Percentiles rank a stretch among this genome's conserved stretches.
Conservation (phyloP, 2,113 vertebrate genomes). For the Dicerorhinus sumatrensis region DNA sequence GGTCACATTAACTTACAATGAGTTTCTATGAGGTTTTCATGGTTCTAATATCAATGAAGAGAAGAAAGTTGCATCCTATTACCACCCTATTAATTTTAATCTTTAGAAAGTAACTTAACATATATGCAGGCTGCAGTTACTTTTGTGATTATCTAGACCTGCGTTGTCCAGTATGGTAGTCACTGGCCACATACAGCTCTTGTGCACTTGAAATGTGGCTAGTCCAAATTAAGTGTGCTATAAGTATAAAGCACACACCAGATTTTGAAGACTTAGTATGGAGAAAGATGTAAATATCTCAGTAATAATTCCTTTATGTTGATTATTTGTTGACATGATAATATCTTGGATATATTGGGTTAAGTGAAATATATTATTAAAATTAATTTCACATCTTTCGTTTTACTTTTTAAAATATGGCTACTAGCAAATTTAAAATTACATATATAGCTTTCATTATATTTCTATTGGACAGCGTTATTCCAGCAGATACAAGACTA, state of each 20-base stretch:
- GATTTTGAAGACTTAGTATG: background rate
- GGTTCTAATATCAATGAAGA: background rate
- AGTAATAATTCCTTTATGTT: background rate
- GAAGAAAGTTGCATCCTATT: background rate
- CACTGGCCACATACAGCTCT: background rate
- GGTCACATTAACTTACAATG: background rate
- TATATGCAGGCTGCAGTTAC: background rate
- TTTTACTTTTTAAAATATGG: background rate
- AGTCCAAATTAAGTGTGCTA: background rate
- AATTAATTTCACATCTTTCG: background rate
- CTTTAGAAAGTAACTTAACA: background rate
- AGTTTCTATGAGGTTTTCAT: background rate
- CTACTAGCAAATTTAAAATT: background rate
- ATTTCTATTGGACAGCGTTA: background rate
- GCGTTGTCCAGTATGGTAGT: background rate
- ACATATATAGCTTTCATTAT: background rate
- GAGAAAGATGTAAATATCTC: background rate
- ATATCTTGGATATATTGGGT: background rate
- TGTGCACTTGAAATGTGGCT: background rate
- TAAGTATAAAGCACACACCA: background rate
- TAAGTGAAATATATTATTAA: conserved; percentile 3
- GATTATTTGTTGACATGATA: background rate
- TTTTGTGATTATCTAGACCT: background rate
- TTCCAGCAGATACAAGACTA: background rate
- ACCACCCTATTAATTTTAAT: background rate